Evolutionary conservation across 2,888 invertebrate species (phyloP).

Genomic region (Epistrophe eligans): DNA sequence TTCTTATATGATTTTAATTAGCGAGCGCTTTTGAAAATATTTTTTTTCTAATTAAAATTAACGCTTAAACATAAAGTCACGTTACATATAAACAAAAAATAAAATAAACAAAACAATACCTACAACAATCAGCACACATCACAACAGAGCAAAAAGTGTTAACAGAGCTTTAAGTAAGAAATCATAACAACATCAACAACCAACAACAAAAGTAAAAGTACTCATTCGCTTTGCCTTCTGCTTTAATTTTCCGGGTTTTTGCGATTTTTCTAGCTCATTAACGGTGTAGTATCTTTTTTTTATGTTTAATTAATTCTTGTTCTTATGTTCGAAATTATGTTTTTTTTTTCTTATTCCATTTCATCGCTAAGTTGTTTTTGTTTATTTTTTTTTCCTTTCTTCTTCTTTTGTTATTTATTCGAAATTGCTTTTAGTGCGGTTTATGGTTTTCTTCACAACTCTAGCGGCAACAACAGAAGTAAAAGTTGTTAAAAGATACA

Average conservation of each 20-base stretch:
- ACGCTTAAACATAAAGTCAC: slow-evolving; percentile 38
- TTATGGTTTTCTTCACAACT: slow-evolving; percentile 51
- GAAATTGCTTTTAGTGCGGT: slow-evolving; percentile 60
- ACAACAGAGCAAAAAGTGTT: slow-evolving; percentile 54
- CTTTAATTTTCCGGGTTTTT: slow-evolving; percentile 35
- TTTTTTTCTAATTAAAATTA: slow-evolving; percentile 6
- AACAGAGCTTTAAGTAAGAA: slow-evolving; percentile 72
- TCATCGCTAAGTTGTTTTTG: slow-evolving; percentile 7
- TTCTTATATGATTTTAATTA: slow-evolving; percentile 56
- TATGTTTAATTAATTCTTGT: slow-evolving; percentile 30
- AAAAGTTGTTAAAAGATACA: neutral
- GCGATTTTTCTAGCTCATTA: slow-evolving; percentile 38
- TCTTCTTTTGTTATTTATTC: slow-evolving; percentile 31
- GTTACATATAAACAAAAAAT: neutral
- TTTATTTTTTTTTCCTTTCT: slow-evolving; percentile 12
- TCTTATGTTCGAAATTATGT: slow-evolving; percentile 34
- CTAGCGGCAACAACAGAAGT: slow-evolving; percentile 23
- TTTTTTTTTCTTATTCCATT: slow-evolving; percentile 33
- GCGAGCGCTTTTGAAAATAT: slow-evolving; percentile 60
- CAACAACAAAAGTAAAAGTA: neutral
- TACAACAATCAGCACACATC: slow-evolving; percentile 51
- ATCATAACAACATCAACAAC: slow-evolving; percentile 52
- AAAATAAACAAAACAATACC: slow-evolving; percentile 35
- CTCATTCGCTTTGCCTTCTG: slow-evolving; percentile 48
- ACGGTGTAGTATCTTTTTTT: slow-evolving; percentile 21